phyloP scores from a whole-genome alignment of 53 echinoderm and acorn worm species.

The Antedon mediterranea region DNA sequence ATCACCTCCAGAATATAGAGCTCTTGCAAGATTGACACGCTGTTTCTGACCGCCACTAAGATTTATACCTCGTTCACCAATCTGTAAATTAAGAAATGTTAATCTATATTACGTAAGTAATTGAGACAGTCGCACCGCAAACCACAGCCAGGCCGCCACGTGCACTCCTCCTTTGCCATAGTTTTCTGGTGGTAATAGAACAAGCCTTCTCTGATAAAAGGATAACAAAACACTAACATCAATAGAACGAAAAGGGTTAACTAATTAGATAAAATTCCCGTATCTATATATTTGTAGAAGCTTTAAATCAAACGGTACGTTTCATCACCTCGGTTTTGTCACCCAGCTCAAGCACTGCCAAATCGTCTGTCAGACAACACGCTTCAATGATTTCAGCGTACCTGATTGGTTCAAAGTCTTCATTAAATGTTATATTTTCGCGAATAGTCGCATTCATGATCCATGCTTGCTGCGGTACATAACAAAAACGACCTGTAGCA shows the following conservation, averaged over 20 bases:
- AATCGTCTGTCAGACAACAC: constrained; percentile 38
- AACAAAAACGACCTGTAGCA: constrained; percentile 35
- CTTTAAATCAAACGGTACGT: too few species aligned
- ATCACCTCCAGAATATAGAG: constrained; percentile 50
- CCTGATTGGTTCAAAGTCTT: constrained; percentile 29
- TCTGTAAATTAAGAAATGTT: constrained; percentile 13
- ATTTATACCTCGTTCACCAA: constrained; percentile 57
- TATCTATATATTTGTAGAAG: too few species aligned
- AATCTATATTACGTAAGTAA: too few species aligned
- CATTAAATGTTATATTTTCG: constrained; percentile 48
- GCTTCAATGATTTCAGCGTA: constrained; percentile 32
- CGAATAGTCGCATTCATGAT: constrained; percentile 36
- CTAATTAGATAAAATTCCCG: too few species aligned
- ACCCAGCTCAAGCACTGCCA: constrained; percentile 38
- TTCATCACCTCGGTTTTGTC: constrained; percentile 54
- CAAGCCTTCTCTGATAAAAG: too few species aligned
- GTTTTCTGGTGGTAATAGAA: too few species aligned
- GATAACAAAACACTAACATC: too few species aligned
- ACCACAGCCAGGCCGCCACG: too few species aligned
- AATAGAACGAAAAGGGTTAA: too few species aligned
- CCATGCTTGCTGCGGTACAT: constrained; percentile 62
- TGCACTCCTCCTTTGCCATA: too few species aligned
- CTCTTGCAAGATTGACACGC: constrained; percentile 64
- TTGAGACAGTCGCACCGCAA: too few species aligned
- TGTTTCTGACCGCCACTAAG: constrained; percentile 69